Evolutionary conservation across 2,797 vertebrate species (phyloP).

Genomic region (Bufotes viridis): DNA sequence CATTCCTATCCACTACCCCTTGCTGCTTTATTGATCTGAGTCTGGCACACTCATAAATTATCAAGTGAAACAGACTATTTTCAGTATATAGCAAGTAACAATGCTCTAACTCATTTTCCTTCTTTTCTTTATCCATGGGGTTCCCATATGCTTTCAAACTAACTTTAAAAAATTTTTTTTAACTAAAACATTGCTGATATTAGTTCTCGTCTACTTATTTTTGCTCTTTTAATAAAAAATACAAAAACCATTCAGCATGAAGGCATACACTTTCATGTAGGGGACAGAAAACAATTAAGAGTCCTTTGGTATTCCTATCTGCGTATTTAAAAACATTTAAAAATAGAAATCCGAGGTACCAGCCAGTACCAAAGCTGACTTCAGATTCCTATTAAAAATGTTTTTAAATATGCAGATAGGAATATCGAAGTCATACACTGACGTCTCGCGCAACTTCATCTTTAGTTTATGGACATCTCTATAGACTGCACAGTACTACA

Average conservation of each 20-base stretch:
- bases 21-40: conserved; percentile 36
- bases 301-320: too few species aligned
- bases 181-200: neutral
- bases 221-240: neutral
- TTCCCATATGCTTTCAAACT: neutral
- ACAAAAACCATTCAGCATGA: neutral
- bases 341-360: too few species aligned
- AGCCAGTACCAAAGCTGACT: too few species aligned
- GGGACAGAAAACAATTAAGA: too few species aligned
- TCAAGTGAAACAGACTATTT: conserved; percentile 16
- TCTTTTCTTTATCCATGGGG: neutral
- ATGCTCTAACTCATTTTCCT: conserved; percentile 8
- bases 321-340: too few species aligned
- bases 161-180: neutral
- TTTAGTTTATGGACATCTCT: too few species aligned
- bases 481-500: too few species aligned
- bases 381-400: too few species aligned
- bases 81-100: conserved; percentile 3
- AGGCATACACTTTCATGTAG: too few species aligned
- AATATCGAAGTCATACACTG: too few species aligned
- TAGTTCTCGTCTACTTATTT: neutral
- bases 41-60: conserved; percentile 42
- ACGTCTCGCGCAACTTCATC: too few species aligned
- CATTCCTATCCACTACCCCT: conserved; percentile 32
- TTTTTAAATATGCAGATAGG: too few species aligned